Percentiles rank a stretch among this genome's conserved stretches.
phyloP scores from a whole-genome alignment of 2,113 vertebrate species.

The Nothocercus julius region DNA sequence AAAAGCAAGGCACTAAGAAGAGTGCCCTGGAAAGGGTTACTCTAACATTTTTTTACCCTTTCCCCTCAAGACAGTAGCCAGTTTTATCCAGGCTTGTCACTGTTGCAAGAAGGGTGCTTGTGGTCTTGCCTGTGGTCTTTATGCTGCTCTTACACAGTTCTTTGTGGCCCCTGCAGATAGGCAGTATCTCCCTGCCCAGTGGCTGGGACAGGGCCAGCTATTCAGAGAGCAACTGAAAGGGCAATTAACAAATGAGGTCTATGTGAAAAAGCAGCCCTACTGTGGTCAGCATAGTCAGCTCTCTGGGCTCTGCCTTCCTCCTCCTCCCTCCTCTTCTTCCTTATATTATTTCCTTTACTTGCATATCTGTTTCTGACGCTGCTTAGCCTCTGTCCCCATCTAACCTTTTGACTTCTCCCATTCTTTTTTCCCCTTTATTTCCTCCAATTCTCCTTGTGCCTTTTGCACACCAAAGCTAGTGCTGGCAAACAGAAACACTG shows the following conservation, averaged over 20 bases:
- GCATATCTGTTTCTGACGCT: background rate
- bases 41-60: background rate
- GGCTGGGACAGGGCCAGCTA: conserved; percentile 50
- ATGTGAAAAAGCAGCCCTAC: conserved; percentile 19
- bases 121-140: background rate
- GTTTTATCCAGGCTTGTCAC: background rate
- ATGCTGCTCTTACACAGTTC: background rate
- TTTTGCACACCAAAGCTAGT: background rate
- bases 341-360: conserved; percentile 31
- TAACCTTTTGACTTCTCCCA: background rate
- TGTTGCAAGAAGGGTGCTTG: background rate
- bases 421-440: background rate
- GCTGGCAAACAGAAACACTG: background rate
- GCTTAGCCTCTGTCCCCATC: background rate
- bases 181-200: background rate
- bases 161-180: conserved; percentile 50
- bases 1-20: background rate
- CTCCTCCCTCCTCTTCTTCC: conserved; percentile 1
- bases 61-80: background rate
- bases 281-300: background rate
- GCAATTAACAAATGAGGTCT: conserved; percentile 27
- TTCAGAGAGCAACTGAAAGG: conserved; percentile 41
- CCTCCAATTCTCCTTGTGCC: background rate
- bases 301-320: background rate
- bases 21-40: background rate